Evolutionary conservation across 2,888 invertebrate species (phyloP).

Genomic region (Himalopsyche japonica): DNA sequence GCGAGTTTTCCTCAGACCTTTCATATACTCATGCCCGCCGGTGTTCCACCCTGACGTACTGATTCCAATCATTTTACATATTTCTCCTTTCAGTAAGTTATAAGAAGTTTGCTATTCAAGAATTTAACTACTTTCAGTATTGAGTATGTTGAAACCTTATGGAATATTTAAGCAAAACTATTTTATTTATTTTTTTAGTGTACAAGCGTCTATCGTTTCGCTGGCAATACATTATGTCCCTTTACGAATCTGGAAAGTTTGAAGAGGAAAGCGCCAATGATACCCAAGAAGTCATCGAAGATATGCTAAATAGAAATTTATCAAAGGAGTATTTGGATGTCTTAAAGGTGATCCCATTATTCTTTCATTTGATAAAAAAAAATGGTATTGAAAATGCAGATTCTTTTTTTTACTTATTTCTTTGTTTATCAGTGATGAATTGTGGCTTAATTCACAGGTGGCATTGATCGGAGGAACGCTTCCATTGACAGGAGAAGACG

Average conservation of each 20-base stretch:
- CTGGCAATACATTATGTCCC: slow-evolving; percentile 78
- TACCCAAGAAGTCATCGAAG: slow-evolving; percentile 82
- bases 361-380: not conserved
- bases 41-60: slow-evolving; percentile 76
- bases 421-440: not conserved
- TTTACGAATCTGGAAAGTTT: slow-evolving; percentile 75
- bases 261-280: slow-evolving; percentile 76
- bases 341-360: slow-evolving; percentile 59
- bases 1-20: slow-evolving; percentile 82
- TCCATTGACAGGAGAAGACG: slow-evolving; percentile 58
- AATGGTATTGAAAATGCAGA: not conserved
- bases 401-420: not conserved
- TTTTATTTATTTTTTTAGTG: slow-evolving; percentile 60
- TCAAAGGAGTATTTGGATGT: slow-evolving; percentile 89
- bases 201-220: slow-evolving; percentile 70
- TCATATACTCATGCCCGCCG: slow-evolving; percentile 83
- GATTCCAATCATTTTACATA: slow-evolving; percentile 76
- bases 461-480: slow-evolving; percentile 72
- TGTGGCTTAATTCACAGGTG: slow-evolving; percentile 50
- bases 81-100: slow-evolving; percentile 77
- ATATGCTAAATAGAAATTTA: slow-evolving; percentile 81
- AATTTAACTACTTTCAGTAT: not conserved
- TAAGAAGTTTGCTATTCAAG: not conserved
- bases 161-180: not conserved
- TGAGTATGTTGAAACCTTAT: not conserved